Evolutionary conservation across 2,797 vertebrate species (phyloP), one percentile per base, ranked within the genome.

Genomic region (Euthynnus affinis): DNA sequence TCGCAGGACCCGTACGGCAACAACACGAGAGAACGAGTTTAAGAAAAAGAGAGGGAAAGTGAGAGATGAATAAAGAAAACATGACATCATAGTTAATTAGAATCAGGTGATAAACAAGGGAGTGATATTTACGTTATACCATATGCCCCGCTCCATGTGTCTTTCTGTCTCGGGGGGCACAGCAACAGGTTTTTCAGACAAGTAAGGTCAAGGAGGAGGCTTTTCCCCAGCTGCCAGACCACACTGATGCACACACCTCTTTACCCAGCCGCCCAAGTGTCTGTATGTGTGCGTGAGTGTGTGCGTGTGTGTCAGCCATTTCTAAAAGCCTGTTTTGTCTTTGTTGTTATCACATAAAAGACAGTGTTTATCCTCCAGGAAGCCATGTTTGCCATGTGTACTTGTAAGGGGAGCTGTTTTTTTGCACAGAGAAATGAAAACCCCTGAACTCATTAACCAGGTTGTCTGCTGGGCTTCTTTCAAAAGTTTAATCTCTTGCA

Each of bases 21-120:
- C 56, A 74, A 67, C 78, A 62, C 1, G 0, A 73, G 80, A 71
- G 70, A 25, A 42, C 8, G 51, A 77, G 71, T 74, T 76, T 59
- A 83, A 84, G 85, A 52, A 64, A 80, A 80, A 74, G 40, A 68
- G 74, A 83, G 70, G 68, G 84, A 78, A 74, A 71, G 72, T 67
- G 23, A 83, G 77, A 72, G 79, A 68, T 42, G 85, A 84, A 85
- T 82, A 90, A 87, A 90, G 87, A 93, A 92, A 91, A 79, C 92
- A 91, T 94, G 92, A 95, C 93, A 92, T 94, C 93, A 94, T 91
- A 87, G 88, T 93, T 95, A 95, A 95, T 95, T 93, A 93, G 92
- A 95, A 93, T 95, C 95, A 95, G 94, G 90, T 93, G 93, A 92
- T 93, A 93, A 95, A 95, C 90, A 93, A 88, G 81, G 64, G 85